A percentile compares a stretch with the other conserved stretches of the same genome.
Conservation (phyloP, 2,888 invertebrate genomes). For the Amblyjoppa proteus region DNA sequence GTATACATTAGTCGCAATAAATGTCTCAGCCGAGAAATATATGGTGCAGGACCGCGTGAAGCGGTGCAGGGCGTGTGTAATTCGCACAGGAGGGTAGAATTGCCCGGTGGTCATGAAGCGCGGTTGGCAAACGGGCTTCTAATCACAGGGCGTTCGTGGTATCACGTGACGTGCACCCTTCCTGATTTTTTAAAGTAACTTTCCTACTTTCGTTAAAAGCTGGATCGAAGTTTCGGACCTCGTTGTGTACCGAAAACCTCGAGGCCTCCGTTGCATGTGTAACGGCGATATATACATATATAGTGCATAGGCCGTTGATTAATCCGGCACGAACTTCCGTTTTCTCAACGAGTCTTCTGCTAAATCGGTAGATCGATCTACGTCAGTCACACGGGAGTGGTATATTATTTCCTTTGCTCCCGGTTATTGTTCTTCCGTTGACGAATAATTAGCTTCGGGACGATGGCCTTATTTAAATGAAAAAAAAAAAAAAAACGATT, state of each 20-base stretch:
- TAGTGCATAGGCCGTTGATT: conserved; percentile 51
- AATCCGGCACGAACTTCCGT: conserved; percentile 62
- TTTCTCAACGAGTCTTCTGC: conserved; percentile 49
- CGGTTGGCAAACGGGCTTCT: conserved; percentile 9
- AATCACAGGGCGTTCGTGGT: conserved; percentile 32
- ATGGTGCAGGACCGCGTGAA: background rate
- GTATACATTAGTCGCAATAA: conserved; percentile 34
- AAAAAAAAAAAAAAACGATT: background rate
- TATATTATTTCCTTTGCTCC: conserved; percentile 19
- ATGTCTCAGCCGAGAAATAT: conserved; percentile 17
- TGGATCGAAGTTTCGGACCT: conserved; percentile 20
- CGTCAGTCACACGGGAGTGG: conserved; percentile 33
- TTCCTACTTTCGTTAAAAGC: background rate
- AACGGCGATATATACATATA: background rate
- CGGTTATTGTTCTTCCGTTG: conserved; percentile 25
- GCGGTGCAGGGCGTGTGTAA: background rate
- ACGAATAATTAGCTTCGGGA: background rate
- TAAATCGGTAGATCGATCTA: conserved; percentile 62
- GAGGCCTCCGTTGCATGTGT: background rate
- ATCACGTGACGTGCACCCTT: conserved; percentile 39
- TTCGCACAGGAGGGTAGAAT: conserved; percentile 2
- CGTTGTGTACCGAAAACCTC: conserved; percentile 10
- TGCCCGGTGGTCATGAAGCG: conserved; percentile 1
- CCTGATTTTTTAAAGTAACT: conserved; percentile 19
- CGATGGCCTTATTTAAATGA: background rate